Conservation (phyloP, 2,113 vertebrate species). For the Equus przewalskii region DNA sequence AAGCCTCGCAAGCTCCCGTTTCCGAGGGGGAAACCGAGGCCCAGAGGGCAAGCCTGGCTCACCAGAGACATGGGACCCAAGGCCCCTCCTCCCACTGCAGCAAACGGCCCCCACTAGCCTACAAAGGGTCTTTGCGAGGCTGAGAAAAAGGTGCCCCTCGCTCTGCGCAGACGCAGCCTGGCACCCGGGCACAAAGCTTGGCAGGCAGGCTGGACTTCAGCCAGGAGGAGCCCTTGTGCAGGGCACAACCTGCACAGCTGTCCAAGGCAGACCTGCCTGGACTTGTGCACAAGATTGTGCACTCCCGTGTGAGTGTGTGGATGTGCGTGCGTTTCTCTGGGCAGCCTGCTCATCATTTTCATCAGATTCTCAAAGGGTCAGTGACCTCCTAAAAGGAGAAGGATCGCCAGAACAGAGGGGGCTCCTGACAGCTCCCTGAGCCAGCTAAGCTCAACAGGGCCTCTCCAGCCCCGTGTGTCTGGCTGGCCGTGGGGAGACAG, state of each 20-base stretch:
- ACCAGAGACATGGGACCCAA: background rate
- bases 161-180: background rate
- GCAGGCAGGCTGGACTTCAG: background rate
- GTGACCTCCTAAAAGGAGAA: background rate
- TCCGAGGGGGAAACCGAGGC: background rate
- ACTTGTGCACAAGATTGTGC: background rate
- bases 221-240: background rate
- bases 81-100: no score
- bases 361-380: background rate
- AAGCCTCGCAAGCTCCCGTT: accelerated
- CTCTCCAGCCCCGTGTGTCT: accelerated
- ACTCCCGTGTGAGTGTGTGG: accelerated
- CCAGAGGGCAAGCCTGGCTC: background rate
- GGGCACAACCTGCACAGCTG: background rate
- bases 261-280: background rate
- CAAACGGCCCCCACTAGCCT: accelerated
- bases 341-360: background rate
- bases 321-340: background rate
- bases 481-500: background rate
- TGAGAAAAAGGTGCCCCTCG: accelerated
- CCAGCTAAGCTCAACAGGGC: background rate
- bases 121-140: background rate
- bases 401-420: accelerated
- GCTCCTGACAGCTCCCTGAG: background rate
- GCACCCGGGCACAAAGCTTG: accelerated